Evolutionary conservation across 2,888 invertebrate genomes (phyloP).

Genomic region (Sisyra nigra): DNA sequence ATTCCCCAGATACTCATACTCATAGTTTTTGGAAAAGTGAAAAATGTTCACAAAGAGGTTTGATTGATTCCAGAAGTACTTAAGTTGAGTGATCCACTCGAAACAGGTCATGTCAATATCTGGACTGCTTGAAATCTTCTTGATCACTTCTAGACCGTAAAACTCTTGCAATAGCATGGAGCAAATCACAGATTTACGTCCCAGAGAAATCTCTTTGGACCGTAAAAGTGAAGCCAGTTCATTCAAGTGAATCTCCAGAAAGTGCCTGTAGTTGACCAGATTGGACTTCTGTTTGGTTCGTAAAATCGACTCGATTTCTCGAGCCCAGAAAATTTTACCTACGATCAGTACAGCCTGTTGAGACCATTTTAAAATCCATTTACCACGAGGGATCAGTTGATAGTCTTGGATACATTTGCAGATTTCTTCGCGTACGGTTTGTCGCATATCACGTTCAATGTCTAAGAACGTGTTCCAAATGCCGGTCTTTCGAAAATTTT

Average conservation of each 20-base stretch:
- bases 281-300: constrained; percentile 36
- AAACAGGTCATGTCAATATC: constrained; percentile 62
- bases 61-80: constrained; percentile 59
- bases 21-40: constrained; percentile 62
- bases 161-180: constrained; percentile 62
- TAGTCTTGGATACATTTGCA: constrained; percentile 49
- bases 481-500: constrained; percentile 55
- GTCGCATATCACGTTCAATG: constrained; percentile 69
- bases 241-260: constrained; percentile 44
- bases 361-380: constrained; percentile 66
- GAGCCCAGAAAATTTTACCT: constrained; percentile 72
- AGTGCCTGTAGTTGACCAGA: constrained; percentile 36
- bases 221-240: constrained; percentile 59
- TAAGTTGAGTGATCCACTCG: constrained; percentile 68
- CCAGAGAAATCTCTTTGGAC: constrained; percentile 49
- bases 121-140: constrained; percentile 48
- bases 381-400: constrained; percentile 34
- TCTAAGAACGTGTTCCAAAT: constrained; percentile 78
- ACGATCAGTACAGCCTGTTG: constrained; percentile 69
- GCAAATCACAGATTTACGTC: constrained; percentile 49
- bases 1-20: constrained; percentile 77
- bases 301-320: constrained; percentile 55
- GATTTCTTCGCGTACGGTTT: constrained; percentile 52
- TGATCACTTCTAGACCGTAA: constrained; percentile 75
- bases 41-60: constrained; percentile 54